Base-by-base conservation (phyloP, 2,113 vertebrate species). In the Grus americana region DNA sequence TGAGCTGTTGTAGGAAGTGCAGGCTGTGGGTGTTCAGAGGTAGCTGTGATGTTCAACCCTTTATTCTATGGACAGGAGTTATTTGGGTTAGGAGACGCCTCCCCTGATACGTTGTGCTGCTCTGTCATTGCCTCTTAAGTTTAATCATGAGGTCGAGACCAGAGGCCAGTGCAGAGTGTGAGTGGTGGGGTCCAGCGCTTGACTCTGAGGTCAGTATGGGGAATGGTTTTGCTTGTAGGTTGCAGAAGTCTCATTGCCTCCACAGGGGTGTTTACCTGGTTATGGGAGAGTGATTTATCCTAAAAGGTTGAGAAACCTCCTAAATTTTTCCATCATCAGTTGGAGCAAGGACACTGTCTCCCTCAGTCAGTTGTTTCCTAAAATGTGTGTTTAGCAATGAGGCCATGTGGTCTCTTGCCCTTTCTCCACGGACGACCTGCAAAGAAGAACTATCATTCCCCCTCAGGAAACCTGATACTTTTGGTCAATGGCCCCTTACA, bases 401-500 rank as follows among this genome's bases (percentile, higher is more conserved):
- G 58, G 50, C 80, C 1, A 0, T 75, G 66, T 73, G 52, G 80
- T 70, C 70, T 92, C 71, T 79, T 94, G 89, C 66, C 84, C 81
- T 92, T 81, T 90, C 84, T 89, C 66, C 89, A 82, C 0, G 1
- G 80, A 6, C 79, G 73, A 95, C 80, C 83, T 92, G 76, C 54
- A 58, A 6, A 72, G 86, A 86, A 58, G 62, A 79, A 42, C 87
- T 50, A 38, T 55, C 59, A 63, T 15, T 47, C 54, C 23, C 30
- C 7, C 32, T 32, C 32, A 36, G 81, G 87, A 92, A 96, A 94
- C 65, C 49, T 14, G 73, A 55, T 82, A 8, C 74, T 90, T 94
- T 57, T 85, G 89, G 65, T 90, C 92, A 96, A 24, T 94, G 88
- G 71, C 30, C 84, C 73, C 50, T 92, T 88, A 66, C 26, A 63